phyloP scores from a whole-genome alignment of 2,888 invertebrate species.

The Chorisops tibialis region DNA sequence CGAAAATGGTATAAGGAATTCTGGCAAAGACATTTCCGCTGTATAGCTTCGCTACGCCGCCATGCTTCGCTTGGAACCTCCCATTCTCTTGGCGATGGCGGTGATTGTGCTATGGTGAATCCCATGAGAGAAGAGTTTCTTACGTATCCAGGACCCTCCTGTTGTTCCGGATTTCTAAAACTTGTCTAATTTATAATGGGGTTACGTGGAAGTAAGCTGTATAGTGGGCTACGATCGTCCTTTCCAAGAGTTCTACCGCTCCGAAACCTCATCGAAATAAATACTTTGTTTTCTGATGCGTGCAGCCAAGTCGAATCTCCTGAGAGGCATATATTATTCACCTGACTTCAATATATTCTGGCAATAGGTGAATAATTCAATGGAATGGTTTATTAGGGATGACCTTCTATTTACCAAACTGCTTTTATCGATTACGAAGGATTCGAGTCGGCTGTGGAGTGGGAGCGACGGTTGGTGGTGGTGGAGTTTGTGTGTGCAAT shows the following conservation, averaged over 20 bases:
- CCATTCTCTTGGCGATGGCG: background rate
- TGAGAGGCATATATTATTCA: constrained; percentile 34
- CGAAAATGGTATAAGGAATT: background rate
- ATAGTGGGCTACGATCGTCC: background rate
- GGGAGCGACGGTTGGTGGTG: background rate
- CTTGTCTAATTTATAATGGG: constrained; percentile 34
- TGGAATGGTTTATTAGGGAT: constrained; percentile 27
- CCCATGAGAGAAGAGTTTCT: constrained; percentile 7
- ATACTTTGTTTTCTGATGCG: constrained; percentile 29
- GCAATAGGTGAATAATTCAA: constrained; percentile 27
- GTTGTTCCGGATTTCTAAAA: constrained; percentile 19
- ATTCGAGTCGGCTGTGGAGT: background rate
- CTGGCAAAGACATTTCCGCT: background rate
- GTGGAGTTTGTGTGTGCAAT: background rate
- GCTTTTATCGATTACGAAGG: constrained; percentile 29
- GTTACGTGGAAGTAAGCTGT: constrained; percentile 29
- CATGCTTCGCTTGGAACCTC: background rate
- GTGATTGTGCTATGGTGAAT: background rate
- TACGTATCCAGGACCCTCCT: constrained; percentile 7
- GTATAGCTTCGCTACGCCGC: too few species aligned
- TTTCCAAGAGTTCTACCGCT: background rate
- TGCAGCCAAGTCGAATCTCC: constrained; percentile 26
- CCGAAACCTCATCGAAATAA: constrained; percentile 11
- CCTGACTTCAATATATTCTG: constrained; percentile 33
- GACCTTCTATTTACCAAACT: constrained; percentile 31